Evolutionary conservation across 2,797 vertebrate genomes (phyloP), one percentile per base, ranked within the genome.

Genomic region (Anguilla anguilla): DNA sequence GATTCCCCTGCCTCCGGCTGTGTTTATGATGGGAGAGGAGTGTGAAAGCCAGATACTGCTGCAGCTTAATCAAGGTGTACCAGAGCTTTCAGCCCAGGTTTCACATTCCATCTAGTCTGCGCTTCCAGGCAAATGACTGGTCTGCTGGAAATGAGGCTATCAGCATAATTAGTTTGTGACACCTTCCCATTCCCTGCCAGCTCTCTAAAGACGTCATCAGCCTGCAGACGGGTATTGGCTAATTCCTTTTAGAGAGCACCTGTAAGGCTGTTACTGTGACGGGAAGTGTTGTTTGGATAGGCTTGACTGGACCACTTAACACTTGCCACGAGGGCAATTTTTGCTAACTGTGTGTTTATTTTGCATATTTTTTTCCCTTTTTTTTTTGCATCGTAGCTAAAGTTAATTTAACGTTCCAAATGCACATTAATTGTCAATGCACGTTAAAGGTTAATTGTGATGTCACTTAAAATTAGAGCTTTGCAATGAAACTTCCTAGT

Each of bases 121-220:
- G 46, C 79, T 82, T 82, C 46, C 79, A 51, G 79, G 79, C 43
- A 82, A 51, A 51, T 17, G 22, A n/a, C 72, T 77, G 72, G 28
- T 11, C 72, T 39, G 4, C 72, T 77, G 79, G 7, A 49, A 49
- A 82, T 10, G 46, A 49, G 79, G 79, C 35, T 49, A 81, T 43
- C 77, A 81, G 77, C 46, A 49, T 82, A 51, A 82, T 82, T 82
- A 49, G 43, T 22, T n/a, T 49, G 79, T 82, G 22, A 82, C 79
- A 51, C 79, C 46, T 51, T 51, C 46, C 25, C 46, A 15, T 51
- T 19, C 25, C 22, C 79, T 11, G 46, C 22, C 19, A 25, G 43
- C 46, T 49, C 6, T 82, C 25, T 25, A 82, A 82, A 51, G 25
- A n/a, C 43, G 35, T 82, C 46, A 79, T 46, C 22, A 51, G 43